Conservation (phyloP, 2,113 vertebrate genomes). For the Glaucidium brasilianum region DNA sequence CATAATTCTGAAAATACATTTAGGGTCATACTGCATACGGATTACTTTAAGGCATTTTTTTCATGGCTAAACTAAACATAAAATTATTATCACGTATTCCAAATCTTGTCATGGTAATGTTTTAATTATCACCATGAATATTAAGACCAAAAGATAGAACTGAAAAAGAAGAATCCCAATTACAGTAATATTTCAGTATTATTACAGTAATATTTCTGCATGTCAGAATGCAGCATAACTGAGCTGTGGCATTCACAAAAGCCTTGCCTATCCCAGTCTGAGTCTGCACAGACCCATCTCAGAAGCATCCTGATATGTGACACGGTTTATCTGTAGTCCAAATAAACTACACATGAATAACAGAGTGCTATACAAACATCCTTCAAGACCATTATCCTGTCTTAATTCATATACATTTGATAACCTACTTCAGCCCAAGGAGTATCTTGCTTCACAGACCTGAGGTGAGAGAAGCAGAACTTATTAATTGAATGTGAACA, state of each 20-base stretch:
- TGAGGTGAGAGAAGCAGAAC: not conserved
- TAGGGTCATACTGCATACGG: not conserved
- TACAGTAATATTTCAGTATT: not conserved
- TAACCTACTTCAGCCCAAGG: not conserved
- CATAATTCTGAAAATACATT: not conserved
- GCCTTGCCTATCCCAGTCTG: not conserved
- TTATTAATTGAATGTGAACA: not conserved
- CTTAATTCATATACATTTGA: not conserved
- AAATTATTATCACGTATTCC: not conserved
- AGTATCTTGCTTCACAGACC: not conserved
- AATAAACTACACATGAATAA: not conserved
- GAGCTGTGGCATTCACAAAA: not conserved
- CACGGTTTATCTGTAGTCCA: not conserved
- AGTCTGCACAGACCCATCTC: not conserved
- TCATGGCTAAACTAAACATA: not conserved
- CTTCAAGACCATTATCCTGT: not conserved
- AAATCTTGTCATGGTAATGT: not conserved
- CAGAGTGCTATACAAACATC: not conserved
- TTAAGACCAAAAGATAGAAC: not conserved
- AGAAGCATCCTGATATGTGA: not conserved
- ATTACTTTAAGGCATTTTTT: not conserved
- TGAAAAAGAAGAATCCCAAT: not conserved
- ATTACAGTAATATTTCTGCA: not conserved
- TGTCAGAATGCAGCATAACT: not conserved
- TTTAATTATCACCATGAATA: not conserved